Evolutionary conservation across 2,113 vertebrate species (phyloP).

Genomic region (Sinocyclocheilus maitianheensis): DNA sequence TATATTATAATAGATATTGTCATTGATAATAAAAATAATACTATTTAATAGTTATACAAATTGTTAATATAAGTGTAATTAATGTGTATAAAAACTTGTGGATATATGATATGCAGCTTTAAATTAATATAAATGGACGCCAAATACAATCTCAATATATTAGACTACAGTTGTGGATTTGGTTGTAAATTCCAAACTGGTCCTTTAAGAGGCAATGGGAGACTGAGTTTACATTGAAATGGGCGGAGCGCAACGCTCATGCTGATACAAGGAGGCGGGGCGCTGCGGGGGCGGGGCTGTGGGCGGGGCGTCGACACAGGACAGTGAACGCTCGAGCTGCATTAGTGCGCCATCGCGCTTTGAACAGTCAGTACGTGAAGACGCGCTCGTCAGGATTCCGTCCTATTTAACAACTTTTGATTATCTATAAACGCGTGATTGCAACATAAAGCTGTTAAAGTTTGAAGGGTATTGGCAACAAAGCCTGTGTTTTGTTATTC

Average conservation of each 20-base stretch:
- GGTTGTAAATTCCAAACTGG: conserved; percentile 25
- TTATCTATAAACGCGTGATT: neutral
- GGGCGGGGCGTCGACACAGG: neutral
- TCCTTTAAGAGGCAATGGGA: conserved; percentile 63
- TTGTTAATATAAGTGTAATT: no score
- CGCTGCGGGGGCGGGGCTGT: neutral
- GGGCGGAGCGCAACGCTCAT: neutral
- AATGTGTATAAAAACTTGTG: no score
- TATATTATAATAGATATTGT: neutral
- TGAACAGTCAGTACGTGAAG: neutral
- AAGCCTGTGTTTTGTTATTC: no score
- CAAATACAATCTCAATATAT: neutral
- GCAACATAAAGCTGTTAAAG: neutral
- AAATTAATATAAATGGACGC: no score
- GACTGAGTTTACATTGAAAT: conserved; percentile 43
- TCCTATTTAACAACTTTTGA: neutral
- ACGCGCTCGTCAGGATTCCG: neutral
- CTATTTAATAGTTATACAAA: neutral
- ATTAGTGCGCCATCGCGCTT: conserved; percentile 61
- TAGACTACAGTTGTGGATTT: no score
- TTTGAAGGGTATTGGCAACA: neutral
- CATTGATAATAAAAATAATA: neutral
- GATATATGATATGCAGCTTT: no score
- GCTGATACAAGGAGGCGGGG: no score
- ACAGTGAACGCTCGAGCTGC: conserved; percentile 18